Conservation (phyloP, 2,113 vertebrate species). For the Paratilapia polleni region DNA sequence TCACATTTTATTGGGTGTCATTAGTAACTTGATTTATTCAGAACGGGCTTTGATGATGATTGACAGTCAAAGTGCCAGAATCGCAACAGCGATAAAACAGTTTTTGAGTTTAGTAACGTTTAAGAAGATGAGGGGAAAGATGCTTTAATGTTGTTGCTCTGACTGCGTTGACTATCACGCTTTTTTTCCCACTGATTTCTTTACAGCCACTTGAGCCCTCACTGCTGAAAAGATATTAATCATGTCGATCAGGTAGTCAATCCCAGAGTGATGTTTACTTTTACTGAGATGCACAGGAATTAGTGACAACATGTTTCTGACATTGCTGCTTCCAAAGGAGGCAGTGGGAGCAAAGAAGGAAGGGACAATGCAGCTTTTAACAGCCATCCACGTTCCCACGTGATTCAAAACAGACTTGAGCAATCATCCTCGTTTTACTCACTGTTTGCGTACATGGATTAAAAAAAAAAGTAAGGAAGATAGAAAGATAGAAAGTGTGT, state of each 20-base stretch:
- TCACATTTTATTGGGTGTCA: constrained; percentile 28
- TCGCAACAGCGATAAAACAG: constrained; percentile 19
- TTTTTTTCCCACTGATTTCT: constrained; percentile 3
- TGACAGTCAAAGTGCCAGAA: constrained; percentile 17
- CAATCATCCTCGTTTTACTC: constrained; percentile 58
- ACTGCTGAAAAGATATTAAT: constrained; percentile 4
- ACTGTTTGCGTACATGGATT: constrained; percentile 17
- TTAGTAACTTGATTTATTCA: constrained; percentile 27
- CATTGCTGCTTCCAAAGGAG: neutral
- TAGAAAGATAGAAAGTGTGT: constrained; percentile 65
- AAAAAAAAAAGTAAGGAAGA: constrained; percentile 48
- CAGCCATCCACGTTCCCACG: constrained; percentile 56
- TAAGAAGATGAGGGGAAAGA: neutral
- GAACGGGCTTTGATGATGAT: neutral
- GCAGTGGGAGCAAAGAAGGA: constrained; percentile 20
- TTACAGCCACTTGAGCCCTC: neutral
- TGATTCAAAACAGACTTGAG: constrained; percentile 64
- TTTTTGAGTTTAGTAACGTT: neutral
- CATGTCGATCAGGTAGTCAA: neutral
- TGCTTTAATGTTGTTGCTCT: neutral
- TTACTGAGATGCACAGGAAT: neutral
- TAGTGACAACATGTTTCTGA: neutral
- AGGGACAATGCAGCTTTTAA: constrained; percentile 8
- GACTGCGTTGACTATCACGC: neutral
- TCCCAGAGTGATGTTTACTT: neutral